Percentiles rank a stretch among this genome's conserved stretches.
Evolutionary conservation across 2,888 invertebrate genomes (phyloP).

Genomic region (Mimumesa dahlbomi): DNA sequence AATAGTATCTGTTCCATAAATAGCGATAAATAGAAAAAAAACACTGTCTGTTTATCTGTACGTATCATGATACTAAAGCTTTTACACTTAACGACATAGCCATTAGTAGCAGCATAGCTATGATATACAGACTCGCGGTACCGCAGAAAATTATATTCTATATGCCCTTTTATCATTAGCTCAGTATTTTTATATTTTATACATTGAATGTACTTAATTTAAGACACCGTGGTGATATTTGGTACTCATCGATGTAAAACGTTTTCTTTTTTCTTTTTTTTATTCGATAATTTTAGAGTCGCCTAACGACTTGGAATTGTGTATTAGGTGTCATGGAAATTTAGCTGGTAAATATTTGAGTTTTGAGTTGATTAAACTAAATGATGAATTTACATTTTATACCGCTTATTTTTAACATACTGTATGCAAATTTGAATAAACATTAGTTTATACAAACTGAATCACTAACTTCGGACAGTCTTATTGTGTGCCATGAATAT

Average conservation of each 20-base stretch:
- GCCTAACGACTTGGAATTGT: constrained; percentile 65
- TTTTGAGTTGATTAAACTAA: constrained; percentile 38
- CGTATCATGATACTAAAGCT: constrained; percentile 78
- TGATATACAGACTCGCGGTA: constrained; percentile 51
- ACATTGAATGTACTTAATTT: constrained; percentile 78
- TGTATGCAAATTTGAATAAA: constrained; percentile 78
- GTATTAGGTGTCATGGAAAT: constrained; percentile 59
- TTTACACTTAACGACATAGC: constrained; percentile 76
- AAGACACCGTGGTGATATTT: constrained; percentile 74
- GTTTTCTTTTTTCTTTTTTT: constrained; percentile 38
- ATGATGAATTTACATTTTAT: constrained; percentile 72
- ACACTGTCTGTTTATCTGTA: constrained; percentile 75
- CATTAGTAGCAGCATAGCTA: constrained; percentile 65
- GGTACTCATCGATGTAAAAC: constrained; percentile 67
- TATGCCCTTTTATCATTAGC: constrained; percentile 70
- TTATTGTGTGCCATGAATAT: constrained; percentile 61
- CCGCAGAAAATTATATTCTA: constrained; percentile 58
- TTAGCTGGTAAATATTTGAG: constrained; percentile 37
- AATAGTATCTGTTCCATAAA: constrained; percentile 69
- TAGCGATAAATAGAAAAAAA: constrained; percentile 75
- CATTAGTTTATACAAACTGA: constrained; percentile 75
- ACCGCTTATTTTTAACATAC: constrained; percentile 76
- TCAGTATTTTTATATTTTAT: constrained; percentile 79
- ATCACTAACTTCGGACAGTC: constrained; percentile 56
- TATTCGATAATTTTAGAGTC: constrained; percentile 50